A percentile compares a stretch with the other conserved stretches of the same genome.
phyloP scores from a whole-genome alignment of 2,113 vertebrate genomes.

The Sitta europaea region DNA sequence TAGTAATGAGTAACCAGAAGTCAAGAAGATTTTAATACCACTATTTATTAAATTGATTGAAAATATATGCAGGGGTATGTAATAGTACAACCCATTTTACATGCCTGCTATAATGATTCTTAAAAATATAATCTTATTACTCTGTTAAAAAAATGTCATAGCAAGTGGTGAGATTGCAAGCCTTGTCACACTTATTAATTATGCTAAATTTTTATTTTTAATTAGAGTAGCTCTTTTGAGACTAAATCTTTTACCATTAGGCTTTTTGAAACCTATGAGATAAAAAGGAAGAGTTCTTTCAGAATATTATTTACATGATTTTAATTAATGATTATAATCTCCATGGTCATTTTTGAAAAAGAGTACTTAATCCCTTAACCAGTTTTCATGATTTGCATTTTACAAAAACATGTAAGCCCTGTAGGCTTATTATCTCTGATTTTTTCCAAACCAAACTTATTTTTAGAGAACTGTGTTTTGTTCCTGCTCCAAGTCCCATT shows the following conservation, averaged over 20 bases:
- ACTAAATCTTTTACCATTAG: conserved; percentile 71
- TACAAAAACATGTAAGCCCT: conserved; percentile 68
- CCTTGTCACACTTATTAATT: conserved; percentile 67
- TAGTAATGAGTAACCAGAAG: neutral
- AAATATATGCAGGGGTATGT: neutral
- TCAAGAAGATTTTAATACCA: neutral
- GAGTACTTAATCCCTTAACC: conserved; percentile 75
- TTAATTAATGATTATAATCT: conserved; percentile 83
- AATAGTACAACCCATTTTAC: neutral
- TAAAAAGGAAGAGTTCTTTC: conserved; percentile 72
- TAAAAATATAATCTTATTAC: conserved; percentile 38
- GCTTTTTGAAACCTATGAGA: conserved; percentile 72
- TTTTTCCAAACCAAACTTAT: conserved; percentile 51
- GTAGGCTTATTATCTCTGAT: conserved; percentile 62
- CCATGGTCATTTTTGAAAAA: conserved; percentile 76
- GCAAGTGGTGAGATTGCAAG: conserved; percentile 52
- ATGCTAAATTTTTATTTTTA: conserved; percentile 73
- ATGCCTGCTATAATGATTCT: neutral
- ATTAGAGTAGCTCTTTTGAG: conserved; percentile 75
- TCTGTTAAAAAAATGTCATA: neutral
- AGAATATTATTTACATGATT: conserved; percentile 80
- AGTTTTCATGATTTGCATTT: conserved; percentile 77
- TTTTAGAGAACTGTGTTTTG: conserved; percentile 69
- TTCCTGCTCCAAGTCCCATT: conserved; percentile 57
- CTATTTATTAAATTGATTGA: neutral